Evolutionary conservation across 35 echinoderm and acorn worm species (phyloP).

Genomic region (Lytechinus variegatus): DNA sequence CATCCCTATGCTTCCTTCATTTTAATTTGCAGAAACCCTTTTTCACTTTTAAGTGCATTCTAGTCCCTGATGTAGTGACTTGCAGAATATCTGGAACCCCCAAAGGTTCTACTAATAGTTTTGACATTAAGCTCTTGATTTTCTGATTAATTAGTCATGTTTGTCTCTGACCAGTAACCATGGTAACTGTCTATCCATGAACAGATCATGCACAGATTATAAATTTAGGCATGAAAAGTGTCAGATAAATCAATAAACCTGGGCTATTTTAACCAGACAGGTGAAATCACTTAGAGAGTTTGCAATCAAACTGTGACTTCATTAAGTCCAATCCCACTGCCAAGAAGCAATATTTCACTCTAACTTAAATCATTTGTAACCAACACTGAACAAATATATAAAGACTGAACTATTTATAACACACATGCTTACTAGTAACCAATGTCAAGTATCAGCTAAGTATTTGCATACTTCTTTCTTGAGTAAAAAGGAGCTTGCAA

Average conservation of each 20-base stretch:
- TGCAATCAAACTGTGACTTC: not conserved
- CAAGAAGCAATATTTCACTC: not conserved
- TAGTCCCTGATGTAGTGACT: not conserved
- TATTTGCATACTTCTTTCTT: conserved; percentile 4
- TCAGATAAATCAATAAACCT: not conserved
- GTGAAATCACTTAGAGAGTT: not conserved
- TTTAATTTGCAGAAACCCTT: not conserved
- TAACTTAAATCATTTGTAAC: not conserved
- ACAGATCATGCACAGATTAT: not conserved
- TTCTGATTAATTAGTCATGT: conserved; percentile 9
- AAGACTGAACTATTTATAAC: not conserved
- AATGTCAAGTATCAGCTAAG: not conserved
- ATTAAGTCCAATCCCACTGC: not conserved
- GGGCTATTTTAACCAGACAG: conserved; percentile 10
- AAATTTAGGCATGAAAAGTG: not conserved
- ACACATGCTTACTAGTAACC: not conserved
- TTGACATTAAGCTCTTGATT: conserved; percentile 19
- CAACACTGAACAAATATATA: not conserved
- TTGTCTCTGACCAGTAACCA: conserved; percentile 1
- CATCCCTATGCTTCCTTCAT: not conserved
- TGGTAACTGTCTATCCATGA: conserved; percentile 18
- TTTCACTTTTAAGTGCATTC: not conserved
- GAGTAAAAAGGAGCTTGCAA: not conserved
- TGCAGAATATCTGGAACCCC: not conserved
- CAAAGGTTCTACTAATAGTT: not conserved